Evolutionary conservation across 2,113 vertebrate species (phyloP).

Genomic region (Ellobius talpinus): DNA sequence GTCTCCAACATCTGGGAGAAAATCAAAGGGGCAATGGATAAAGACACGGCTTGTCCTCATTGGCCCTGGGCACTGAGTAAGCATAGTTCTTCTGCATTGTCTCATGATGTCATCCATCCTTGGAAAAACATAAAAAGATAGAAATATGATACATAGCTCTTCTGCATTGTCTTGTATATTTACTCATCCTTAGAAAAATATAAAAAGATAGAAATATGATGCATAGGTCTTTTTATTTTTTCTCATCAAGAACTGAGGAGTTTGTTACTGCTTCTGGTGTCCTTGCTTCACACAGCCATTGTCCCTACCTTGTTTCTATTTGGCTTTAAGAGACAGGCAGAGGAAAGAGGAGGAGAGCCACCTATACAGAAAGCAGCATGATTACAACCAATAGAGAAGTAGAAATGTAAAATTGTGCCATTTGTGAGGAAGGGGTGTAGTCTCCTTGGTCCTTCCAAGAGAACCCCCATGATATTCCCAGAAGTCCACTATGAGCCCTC

Average conservation of each 20-base stretch:
- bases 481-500: neutral
- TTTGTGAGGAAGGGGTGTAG: rapidly evolving
- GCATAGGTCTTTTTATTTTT: neutral
- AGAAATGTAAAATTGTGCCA: neutral
- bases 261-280: neutral
- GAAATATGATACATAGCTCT: neutral
- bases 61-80: neutral
- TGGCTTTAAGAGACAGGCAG: neutral
- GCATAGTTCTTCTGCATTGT: neutral
- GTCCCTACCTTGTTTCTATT: neutral
- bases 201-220: neutral
- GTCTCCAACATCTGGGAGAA: neutral
- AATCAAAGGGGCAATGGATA: neutral
- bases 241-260: neutral
- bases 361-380: neutral
- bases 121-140: neutral
- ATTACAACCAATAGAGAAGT: neutral
- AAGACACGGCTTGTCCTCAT: neutral
- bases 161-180: neutral
- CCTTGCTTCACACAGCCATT: neutral
- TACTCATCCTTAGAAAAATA: neutral
- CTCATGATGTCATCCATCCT: neutral
- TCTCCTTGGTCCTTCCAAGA: neutral
- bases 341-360: neutral
- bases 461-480: neutral